These are phyloP conservation scores for Zoanthus gigantus DNA, from an alignment of 92 coral and sea anemone species.

Conservation along the genomic window DNA sequence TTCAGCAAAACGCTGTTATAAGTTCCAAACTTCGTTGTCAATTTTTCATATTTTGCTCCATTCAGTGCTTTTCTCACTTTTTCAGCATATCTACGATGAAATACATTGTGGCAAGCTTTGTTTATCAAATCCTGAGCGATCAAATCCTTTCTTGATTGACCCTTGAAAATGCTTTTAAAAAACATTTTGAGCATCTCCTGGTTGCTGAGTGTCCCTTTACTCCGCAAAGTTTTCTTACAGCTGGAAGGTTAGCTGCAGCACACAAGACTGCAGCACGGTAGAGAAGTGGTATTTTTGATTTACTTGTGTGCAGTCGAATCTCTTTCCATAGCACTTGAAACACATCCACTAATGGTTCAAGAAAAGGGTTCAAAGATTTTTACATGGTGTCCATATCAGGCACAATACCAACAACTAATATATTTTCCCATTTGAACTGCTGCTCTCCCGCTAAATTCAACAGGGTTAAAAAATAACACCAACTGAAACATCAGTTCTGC, in stretches of 20 bases:
- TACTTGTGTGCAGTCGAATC: neutral
- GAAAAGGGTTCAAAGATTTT: conserved; percentile 16
- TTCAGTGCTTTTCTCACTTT: conserved; percentile 59
- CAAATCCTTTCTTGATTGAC: conserved; percentile 32
- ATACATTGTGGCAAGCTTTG: conserved; percentile 18
- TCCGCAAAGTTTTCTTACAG: conserved; percentile 16
- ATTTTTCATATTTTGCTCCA: conserved; percentile 42
- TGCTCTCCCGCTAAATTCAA: neutral
- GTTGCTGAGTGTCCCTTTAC: conserved; percentile 12
- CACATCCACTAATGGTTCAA: conserved; percentile 36
- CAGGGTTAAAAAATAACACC: conserved; percentile 29
- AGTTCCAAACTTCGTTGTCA: conserved; percentile 61
- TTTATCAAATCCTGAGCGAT: conserved; percentile 49
- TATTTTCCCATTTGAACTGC: neutral
- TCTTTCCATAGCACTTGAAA: neutral
- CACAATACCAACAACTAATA: neutral
- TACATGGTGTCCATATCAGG: neutral
- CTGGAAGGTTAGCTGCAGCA: conserved; percentile 6
- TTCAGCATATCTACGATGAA: conserved; percentile 54
- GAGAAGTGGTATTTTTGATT: neutral
- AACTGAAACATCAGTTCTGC: too few species aligned
- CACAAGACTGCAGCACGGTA: neutral
- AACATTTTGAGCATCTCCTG: conserved; percentile 63
- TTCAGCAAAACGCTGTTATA: conserved; percentile 59
- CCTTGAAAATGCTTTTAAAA: conserved; percentile 45